These are phyloP conservation scores for Ganaspis sp. DNA, from an alignment of 1,140 invertebrate species.

Conservation along the genomic window DNA sequence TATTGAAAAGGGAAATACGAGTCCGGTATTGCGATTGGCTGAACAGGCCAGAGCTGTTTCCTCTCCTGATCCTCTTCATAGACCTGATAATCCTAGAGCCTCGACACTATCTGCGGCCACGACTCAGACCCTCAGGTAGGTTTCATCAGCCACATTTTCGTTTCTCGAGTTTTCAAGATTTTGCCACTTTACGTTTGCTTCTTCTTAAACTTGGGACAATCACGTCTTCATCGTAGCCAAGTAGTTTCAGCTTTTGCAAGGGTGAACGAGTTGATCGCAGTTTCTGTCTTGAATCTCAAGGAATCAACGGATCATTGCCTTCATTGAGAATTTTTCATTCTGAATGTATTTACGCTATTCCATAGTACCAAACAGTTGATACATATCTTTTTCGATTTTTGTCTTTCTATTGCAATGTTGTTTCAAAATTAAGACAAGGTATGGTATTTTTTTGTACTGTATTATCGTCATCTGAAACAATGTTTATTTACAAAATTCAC, in stretches of 20 bases:
- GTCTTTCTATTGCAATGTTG: no score
- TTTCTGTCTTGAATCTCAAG: neutral
- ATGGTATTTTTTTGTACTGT: no score
- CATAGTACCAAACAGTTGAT: no score
- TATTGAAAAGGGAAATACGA: slow-evolving; percentile 68
- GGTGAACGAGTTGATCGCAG: neutral
- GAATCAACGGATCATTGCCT: neutral
- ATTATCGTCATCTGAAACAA: no score
- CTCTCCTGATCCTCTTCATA: slow-evolving; percentile 77
- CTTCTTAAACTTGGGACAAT: neutral
- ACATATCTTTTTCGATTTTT: no score
- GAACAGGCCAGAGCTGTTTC: slow-evolving; percentile 76
- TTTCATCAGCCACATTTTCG: slow-evolving; percentile 40
- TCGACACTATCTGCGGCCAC: slow-evolving; percentile 68
- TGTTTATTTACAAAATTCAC: no score
- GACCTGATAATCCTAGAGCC: slow-evolving; percentile 72
- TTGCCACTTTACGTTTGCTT: neutral
- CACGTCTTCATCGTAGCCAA: neutral
- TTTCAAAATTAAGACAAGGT: no score
- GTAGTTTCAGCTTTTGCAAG: slow-evolving; percentile 10
- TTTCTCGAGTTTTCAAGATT: slow-evolving; percentile 36
- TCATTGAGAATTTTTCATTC: neutral
- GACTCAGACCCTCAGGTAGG: slow-evolving; percentile 73
- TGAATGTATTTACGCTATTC: no score
- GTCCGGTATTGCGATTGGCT: slow-evolving; percentile 66